These are phyloP conservation scores for Bombus sibiricus DNA, from an alignment of 1,140 invertebrate genomes.

Conservation along the genomic window DNA sequence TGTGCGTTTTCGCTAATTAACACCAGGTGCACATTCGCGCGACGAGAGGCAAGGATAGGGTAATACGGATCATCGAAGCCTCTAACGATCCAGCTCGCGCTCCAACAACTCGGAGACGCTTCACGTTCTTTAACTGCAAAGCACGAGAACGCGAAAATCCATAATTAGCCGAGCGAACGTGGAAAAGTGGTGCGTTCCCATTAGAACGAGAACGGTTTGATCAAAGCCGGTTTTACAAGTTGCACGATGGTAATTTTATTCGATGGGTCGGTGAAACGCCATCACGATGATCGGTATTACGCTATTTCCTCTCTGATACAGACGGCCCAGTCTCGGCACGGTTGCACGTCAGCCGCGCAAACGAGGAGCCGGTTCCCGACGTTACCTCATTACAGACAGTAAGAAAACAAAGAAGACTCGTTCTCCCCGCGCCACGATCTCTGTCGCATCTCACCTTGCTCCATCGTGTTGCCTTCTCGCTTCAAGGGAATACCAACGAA, in stretches of 20 bases:
- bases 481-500: neutral
- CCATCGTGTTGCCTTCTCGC: neutral
- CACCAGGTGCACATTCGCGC: conserved; percentile 35
- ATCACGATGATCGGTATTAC: conserved; percentile 26
- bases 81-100: conserved; percentile 24
- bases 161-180: neutral
- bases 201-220: neutral
- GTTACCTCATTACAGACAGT: conserved; percentile 20
- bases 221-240: neutral
- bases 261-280: neutral
- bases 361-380: conserved; percentile 17
- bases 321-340: conserved; percentile 21
- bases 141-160: neutral
- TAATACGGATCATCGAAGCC: conserved; percentile 37
- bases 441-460: conserved; percentile 25
- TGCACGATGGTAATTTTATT: conserved; percentile 3
- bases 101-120: neutral
- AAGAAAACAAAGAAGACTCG: conserved; percentile 35
- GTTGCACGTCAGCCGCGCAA: conserved; percentile 25
- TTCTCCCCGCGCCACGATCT: conserved; percentile 12
- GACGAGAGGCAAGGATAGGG: conserved; percentile 41
- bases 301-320: conserved; percentile 14
- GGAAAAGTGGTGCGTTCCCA: neutral
- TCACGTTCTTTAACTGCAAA: neutral
- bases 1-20: conserved; percentile 59